Percentiles rank a stretch among this genome's conserved stretches.
phyloP scores from a whole-genome alignment of 2,888 invertebrate genomes.

The Abrostola tripartita region DNA sequence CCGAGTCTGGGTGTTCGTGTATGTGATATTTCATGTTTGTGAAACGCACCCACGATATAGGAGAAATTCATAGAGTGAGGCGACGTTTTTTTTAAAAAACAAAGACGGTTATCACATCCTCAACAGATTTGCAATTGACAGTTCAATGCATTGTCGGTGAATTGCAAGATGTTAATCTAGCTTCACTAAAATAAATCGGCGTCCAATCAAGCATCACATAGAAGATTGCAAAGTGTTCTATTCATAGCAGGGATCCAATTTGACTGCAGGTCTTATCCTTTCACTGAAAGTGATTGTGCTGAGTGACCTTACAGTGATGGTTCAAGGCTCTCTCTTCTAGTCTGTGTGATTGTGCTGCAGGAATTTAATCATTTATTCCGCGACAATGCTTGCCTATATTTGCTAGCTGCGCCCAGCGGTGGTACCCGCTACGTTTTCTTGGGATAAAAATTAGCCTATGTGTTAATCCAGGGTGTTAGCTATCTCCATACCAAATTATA shows the following conservation, averaged over 20 bases:
- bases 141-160: background rate
- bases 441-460: no score
- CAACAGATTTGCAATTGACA: background rate
- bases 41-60: no score
- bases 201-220: background rate
- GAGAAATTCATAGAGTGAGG: no score
- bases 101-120: no score
- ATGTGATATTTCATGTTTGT: no score
- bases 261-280: slow-evolving; percentile 11
- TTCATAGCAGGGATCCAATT: slow-evolving; percentile 1
- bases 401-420: no score
- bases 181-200: background rate
- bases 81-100: no score
- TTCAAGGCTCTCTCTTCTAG: slow-evolving; percentile 1
- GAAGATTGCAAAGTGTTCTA: background rate
- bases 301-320: slow-evolving; percentile 8
- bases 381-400: background rate
- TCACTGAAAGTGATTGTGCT: slow-evolving; percentile 28
- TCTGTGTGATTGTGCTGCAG: no score
- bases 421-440: no score
- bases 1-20: no score
- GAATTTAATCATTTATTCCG: background rate
- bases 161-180: background rate
- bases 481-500: no score
- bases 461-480: no score